Conservation (phyloP, 2,888 invertebrate genomes). For the Lepas anatifera region DNA sequence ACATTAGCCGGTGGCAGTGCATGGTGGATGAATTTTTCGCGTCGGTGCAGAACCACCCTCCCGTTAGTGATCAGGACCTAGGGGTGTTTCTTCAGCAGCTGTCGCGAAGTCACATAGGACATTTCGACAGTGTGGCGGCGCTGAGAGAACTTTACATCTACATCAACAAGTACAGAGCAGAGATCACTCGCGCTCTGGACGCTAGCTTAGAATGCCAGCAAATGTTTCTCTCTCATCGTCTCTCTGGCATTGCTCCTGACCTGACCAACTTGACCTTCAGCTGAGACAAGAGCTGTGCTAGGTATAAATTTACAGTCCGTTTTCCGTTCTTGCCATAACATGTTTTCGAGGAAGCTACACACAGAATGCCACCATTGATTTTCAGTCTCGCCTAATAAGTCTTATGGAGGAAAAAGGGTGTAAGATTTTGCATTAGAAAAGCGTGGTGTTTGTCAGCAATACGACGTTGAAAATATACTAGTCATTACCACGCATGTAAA, state of each 20-base stretch:
- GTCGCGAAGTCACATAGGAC: constrained; percentile 75
- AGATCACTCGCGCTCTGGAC: constrained; percentile 44
- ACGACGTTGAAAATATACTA: no score
- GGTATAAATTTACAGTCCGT: no score
- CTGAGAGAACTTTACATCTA: constrained; percentile 95
- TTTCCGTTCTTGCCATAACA: no score
- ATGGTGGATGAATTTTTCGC: constrained; percentile 84
- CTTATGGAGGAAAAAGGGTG: no score
- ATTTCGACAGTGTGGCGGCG: constrained; percentile 89
- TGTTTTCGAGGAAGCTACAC: no score
- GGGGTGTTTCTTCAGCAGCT: constrained; percentile 86
- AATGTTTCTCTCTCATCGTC: neutral
- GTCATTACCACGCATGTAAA: no score
- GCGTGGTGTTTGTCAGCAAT: no score
- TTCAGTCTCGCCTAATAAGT: no score
- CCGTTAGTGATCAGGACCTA: constrained; percentile 87
- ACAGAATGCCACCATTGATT: no score
- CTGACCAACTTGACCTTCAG: no score
- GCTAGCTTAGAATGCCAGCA: neutral
- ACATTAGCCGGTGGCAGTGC: constrained; percentile 81
- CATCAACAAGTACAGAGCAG: constrained; percentile 89
- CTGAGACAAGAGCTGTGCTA: no score
- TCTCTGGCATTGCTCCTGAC: neutral
- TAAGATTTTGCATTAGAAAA: no score
- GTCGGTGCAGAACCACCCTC: constrained; percentile 71